Conservation (phyloP, 1,140 invertebrate species). For the Musca domestica region DNA sequence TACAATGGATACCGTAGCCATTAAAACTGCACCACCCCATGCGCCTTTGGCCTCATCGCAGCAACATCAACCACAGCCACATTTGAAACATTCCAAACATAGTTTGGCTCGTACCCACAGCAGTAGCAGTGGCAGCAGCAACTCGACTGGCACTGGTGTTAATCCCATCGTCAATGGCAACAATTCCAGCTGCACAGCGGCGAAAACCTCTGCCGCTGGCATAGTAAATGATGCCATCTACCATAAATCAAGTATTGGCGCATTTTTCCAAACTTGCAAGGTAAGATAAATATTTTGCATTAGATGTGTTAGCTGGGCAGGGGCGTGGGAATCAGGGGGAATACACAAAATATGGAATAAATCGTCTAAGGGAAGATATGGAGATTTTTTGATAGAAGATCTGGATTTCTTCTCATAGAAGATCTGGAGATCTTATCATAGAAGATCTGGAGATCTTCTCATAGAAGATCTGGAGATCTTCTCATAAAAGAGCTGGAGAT, state of each 20-base stretch:
- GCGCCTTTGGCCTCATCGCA: slow-evolving; percentile 38
- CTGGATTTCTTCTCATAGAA: too few relatives aligned
- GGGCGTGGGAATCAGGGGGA: too few relatives aligned
- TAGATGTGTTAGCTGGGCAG: neutral
- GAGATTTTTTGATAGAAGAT: too few relatives aligned
- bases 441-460: too few relatives aligned
- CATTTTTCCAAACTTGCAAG: slow-evolving; percentile 54
- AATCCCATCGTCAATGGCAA: slow-evolving; percentile 26
- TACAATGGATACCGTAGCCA: slow-evolving; percentile 49
- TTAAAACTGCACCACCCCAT: slow-evolving; percentile 48
- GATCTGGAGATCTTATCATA: too few relatives aligned
- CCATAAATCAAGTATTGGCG: slow-evolving; percentile 46
- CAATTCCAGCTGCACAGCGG: slow-evolving; percentile 22
- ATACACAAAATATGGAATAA: too few relatives aligned
- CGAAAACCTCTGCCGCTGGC: slow-evolving; percentile 26
- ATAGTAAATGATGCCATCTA: slow-evolving; percentile 23
- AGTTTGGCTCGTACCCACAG: neutral
- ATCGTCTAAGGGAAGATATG: too few relatives aligned
- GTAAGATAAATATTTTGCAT: slow-evolving; percentile 34
- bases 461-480: too few relatives aligned
- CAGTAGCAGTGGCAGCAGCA: slow-evolving; percentile 14
- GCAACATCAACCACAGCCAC: slow-evolving; percentile 29
- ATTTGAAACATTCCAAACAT: slow-evolving; percentile 13
- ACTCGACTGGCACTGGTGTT: neutral
- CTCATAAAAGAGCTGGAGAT: too few relatives aligned